A percentile compares a stretch with the other conserved stretches of the same genome.
Evolutionary conservation across 2,113 vertebrate genomes (phyloP).

Genomic region (Salminus brasiliensis): DNA sequence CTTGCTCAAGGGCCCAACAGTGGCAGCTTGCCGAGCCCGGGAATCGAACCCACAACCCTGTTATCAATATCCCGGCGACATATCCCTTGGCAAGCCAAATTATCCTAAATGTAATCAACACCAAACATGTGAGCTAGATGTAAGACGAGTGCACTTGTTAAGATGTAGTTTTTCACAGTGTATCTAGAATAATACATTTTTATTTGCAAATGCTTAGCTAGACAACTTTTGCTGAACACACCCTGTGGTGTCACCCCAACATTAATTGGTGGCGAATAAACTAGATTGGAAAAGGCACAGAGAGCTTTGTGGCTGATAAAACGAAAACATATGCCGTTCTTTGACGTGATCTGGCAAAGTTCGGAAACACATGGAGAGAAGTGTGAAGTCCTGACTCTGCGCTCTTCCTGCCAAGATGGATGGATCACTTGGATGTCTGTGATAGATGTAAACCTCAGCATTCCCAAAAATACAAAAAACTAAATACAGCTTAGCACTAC

Average conservation of each 20-base stretch:
- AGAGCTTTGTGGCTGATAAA: constrained; percentile 57
- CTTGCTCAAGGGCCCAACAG: too few relatives aligned
- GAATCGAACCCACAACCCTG: too few relatives aligned
- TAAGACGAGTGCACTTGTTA: too few relatives aligned
- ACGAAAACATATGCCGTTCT: constrained; percentile 64
- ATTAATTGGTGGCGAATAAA: constrained; percentile 42
- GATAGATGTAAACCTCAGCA: constrained; percentile 45
- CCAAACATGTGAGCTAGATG: too few relatives aligned
- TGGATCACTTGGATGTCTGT: constrained; percentile 63
- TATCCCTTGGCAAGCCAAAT: too few relatives aligned
- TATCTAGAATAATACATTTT: neutral
- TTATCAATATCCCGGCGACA: too few relatives aligned
- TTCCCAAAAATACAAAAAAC: constrained; percentile 15
- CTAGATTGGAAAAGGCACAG: constrained; percentile 42
- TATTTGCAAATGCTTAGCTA: constrained; percentile 1
- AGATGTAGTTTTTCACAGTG: neutral
- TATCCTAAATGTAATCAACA: too few relatives aligned
- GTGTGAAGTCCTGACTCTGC: constrained; percentile 51
- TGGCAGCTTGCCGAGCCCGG: too few relatives aligned
- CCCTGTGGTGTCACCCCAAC: constrained; percentile 5
- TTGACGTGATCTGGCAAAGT: constrained; percentile 63
- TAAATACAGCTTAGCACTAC: constrained; percentile 7
- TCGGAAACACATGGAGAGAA: constrained; percentile 62
- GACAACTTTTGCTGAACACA: neutral
- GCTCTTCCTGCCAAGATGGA: constrained; percentile 64